These are phyloP conservation scores for Meliscaeva auricollis DNA, from an alignment of 2,888 invertebrate genomes.

Conservation along the genomic window DNA sequence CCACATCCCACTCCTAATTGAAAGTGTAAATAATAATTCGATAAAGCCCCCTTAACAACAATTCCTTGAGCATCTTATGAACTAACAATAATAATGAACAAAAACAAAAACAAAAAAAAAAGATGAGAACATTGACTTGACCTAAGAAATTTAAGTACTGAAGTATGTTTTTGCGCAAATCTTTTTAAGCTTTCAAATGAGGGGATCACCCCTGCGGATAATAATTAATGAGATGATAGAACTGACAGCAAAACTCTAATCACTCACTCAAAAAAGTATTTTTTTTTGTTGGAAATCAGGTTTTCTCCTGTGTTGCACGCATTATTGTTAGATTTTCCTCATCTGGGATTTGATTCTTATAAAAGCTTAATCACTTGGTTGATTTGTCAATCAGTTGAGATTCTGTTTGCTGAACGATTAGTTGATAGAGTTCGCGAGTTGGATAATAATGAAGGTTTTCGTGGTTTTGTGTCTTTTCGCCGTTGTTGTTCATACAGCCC, in stretches of 20 bases:
- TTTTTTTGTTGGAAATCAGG: constrained; percentile 50
- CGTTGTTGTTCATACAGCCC: constrained; percentile 44
- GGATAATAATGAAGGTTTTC: constrained; percentile 54
- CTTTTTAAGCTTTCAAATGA: constrained; percentile 1
- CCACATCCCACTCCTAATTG: constrained; percentile 53
- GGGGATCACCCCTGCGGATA: constrained; percentile 52
- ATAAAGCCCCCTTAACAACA: constrained; percentile 33
- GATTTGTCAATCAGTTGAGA: constrained; percentile 50
- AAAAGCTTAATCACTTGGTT: constrained; percentile 43
- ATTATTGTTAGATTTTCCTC: constrained; percentile 35
- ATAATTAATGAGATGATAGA: constrained; percentile 28
- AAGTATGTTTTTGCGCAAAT: constrained; percentile 18
- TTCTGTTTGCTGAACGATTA: constrained; percentile 34
- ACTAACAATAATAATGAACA: neutral
- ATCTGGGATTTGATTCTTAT: constrained; percentile 51
- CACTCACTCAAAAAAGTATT: constrained; percentile 7
- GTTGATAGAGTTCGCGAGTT: constrained; percentile 16
- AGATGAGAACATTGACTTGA: constrained; percentile 22
- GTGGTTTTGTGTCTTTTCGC: constrained; percentile 56
- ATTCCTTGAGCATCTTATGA: constrained; percentile 1
- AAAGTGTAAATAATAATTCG: constrained; percentile 38
- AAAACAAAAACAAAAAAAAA: neutral
- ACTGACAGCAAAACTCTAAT: constrained; percentile 20
- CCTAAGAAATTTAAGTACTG: neutral
- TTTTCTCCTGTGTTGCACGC: constrained; percentile 46